Evolutionary conservation across 1,140 invertebrate species (phyloP), one percentile per base, ranked within the genome.

Genomic region (Aphelenchoides fujianensis): DNA sequence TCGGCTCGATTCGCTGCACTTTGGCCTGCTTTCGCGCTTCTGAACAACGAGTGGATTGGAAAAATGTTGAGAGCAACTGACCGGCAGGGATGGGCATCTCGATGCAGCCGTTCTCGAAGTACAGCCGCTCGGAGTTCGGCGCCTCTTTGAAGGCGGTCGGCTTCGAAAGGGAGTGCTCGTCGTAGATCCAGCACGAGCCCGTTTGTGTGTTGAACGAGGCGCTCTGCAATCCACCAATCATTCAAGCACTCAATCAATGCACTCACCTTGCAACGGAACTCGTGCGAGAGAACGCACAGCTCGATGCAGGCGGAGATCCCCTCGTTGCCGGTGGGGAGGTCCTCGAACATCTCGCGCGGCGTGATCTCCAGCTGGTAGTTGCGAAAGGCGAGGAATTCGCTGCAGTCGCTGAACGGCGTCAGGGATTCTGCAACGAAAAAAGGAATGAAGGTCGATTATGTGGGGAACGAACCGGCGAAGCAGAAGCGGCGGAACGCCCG

Each of bases 101-200:
- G 19, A 37, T 27, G 28, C 70, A 71, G 1, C 70, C 64, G 48
- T 71, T 71, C 41, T 71, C 70, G 12, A 71, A 71, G 35, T 68
- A 71, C 9, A 71, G 12, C 28, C 34, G 59, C 31, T 52, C 34
- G 64, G 31, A n/a, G n/a, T 16, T 19, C 27, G n/a, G 7, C 36
- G 35, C 35, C 35, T 70, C 37, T 54, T 68, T 67, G 27, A 71
- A 71, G 3, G 34, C n/a, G 23, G 19, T 27, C 1, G 70, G 70
- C 23, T 19, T 19, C 19, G 37, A 28, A 12, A 71, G 28, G 55
- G 27, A 36, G 36, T 71, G 34, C 34, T 71, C 32, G 19, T 53
- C 63, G 64, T 35, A 71, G 2, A 71, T 16, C 19, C n/a, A n/a
- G 41, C 70, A 71, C 5, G 23, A 9, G 3, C 64, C 64, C 16